Conservation (phyloP, 2,113 vertebrate genomes). For the Nipponia nippon region DNA sequence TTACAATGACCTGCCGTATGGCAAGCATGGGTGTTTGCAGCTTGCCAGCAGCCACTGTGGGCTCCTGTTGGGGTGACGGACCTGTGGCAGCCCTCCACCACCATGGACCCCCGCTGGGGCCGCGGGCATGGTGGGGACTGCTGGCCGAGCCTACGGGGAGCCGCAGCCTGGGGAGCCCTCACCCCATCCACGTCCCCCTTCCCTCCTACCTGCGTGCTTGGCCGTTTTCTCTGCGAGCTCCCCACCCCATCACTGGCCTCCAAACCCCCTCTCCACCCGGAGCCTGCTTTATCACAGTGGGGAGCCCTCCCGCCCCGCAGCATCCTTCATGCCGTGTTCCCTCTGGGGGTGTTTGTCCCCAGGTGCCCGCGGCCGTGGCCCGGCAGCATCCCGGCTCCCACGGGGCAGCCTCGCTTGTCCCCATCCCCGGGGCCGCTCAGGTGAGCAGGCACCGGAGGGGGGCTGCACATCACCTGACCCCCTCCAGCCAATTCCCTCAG, state of each 20-base stretch:
- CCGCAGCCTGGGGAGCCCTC: not conserved
- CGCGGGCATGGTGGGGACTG: accelerated
- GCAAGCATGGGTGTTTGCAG: accelerated
- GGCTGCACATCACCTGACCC: slow-evolving; percentile 77
- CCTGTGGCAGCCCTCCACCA: not conserved
- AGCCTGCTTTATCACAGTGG: not conserved
- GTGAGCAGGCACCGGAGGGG: slow-evolving; percentile 7
- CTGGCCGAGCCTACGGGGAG: not conserved
- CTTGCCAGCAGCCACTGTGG: not conserved
- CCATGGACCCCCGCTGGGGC: accelerated
- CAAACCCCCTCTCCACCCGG: not conserved
- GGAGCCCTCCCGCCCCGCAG: not conserved
- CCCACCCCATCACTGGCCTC: not conserved
- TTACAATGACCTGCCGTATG: not conserved
- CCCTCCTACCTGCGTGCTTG: not conserved
- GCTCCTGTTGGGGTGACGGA: not conserved
- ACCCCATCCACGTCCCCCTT: not conserved
- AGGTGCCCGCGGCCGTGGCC: accelerated
- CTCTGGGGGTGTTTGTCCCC: not conserved
- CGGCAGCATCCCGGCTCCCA: not conserved
- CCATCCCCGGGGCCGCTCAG: not conserved
- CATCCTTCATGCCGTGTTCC: accelerated
- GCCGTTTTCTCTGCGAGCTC: not conserved
- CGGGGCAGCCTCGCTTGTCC: not conserved
- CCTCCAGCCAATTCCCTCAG: slow-evolving; percentile 78